Base-by-base conservation (phyloP, 2,888 invertebrate genomes). In the Craniophora ligustri region DNA sequence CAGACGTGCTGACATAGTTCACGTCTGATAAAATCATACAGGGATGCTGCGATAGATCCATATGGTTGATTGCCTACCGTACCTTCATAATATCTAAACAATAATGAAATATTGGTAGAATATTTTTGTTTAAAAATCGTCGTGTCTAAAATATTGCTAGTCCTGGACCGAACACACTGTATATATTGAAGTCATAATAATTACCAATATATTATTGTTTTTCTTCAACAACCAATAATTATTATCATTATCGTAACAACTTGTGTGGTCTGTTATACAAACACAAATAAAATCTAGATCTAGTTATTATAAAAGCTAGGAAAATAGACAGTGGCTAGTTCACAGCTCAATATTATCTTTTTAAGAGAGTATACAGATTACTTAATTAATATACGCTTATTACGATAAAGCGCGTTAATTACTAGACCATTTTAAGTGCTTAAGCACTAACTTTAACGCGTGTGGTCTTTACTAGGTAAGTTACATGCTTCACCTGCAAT, bases 301-400 rank as follows among this genome's bases (percentile, higher is more conserved):
- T 32, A 14, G 21, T 6, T 36, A 7, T 11, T 40, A 63, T 59
- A 31, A 59, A 31, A 14, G 28, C 15, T 28, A 54, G 38, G 45
- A 45, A 53, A 53, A 66, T 66, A 35, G n/a, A 30, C 11, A 45
- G 54, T 41, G 67, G 65, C 50, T 58, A 59, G 56, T 58, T 62
- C 54, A 41, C 41, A 44, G 56, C 42, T 14, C 16, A 19, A 10
- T 42, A 34, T 36, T 56, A 67, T 48, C 49, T 60, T 55, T 21
- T 60, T 38, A 45, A 41, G 36, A 35, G n/a, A 41, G 23, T 14
- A 30, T 34, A 38, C 41, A 14, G 18, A 49, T 36, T 34, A 32
- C 46, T 15, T 34, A 34, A 46, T 48, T 44, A 35, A n/a, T n/a
- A n/a, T n/a, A n/a, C n/a, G n/a, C 18, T 16, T 35, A 44, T 40